phyloP scores from a whole-genome alignment of 1,140 invertebrate species.

The Scylla paramamosain region DNA sequence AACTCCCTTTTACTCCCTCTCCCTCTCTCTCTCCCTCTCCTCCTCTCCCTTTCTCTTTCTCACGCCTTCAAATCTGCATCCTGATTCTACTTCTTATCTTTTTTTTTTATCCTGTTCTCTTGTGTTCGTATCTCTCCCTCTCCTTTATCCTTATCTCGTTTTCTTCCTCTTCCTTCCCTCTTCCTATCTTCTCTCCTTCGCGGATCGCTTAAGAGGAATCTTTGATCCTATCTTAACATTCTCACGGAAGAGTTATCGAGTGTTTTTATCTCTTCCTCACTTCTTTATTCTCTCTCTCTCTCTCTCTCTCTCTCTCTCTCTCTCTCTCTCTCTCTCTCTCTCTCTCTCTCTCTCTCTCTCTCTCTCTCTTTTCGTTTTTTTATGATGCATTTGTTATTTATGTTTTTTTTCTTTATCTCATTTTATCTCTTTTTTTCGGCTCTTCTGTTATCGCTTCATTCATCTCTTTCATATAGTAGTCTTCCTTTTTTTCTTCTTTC shows the following conservation, averaged over 20 bases:
- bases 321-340: neutral
- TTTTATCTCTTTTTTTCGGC: neutral
- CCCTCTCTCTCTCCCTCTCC: neutral
- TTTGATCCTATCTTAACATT: no score
- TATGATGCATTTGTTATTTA: neutral
- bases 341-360: neutral
- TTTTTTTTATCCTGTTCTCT: neutral
- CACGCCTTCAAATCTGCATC: no score
- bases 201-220: no score
- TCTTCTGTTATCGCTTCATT: neutral
- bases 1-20: neutral
- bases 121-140: no score
- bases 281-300: neutral
- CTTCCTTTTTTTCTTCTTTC: no score
- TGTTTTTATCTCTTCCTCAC: neutral
- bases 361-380: neutral
- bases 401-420: neutral
- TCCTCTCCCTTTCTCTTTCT: neutral
- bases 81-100: no score
- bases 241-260: no score
- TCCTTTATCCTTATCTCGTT: no score
- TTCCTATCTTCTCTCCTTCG: no score
- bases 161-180: no score
- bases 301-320: neutral
- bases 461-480: neutral